Conservation (phyloP, 2,797 vertebrate species). For the Distichodus sexfasciatus region DNA sequence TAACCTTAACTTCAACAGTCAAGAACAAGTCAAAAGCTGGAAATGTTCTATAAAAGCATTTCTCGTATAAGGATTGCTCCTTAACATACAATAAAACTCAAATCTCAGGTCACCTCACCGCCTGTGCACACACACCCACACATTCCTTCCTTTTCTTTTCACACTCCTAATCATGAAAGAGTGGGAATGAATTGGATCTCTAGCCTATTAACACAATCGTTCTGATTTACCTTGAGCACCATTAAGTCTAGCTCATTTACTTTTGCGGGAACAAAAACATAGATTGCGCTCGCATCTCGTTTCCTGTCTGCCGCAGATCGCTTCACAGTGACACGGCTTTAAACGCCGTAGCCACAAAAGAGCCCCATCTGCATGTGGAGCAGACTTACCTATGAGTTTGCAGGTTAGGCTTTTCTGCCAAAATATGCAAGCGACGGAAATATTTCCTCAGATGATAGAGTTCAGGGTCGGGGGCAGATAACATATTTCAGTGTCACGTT, state of each 20-base stretch:
- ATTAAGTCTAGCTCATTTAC: constrained; percentile 31
- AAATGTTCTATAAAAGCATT: too few relatives aligned
- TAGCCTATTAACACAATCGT: constrained; percentile 34
- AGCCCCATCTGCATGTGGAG: constrained; percentile 16
- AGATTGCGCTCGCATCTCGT: constrained; percentile 20
- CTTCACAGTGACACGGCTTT: constrained; percentile 31
- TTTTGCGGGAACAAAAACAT: constrained; percentile 18
- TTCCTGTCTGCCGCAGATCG: constrained; percentile 32
- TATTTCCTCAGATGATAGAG: neutral
- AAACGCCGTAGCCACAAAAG: constrained; percentile 14
- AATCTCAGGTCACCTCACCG: too few relatives aligned
- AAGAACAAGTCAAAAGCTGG: too few relatives aligned
- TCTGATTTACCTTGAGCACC: constrained; percentile 27
- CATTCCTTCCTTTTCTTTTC: neutral
- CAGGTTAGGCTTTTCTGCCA: neutral
- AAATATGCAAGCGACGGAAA: neutral
- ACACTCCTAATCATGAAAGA: neutral
- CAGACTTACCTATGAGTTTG: neutral
- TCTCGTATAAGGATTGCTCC: too few relatives aligned
- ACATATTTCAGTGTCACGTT: neutral
- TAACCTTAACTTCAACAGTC: too few relatives aligned
- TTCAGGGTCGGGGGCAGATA: neutral
- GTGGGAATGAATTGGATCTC: constrained; percentile 8
- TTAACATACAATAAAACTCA: too few relatives aligned
- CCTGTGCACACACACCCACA: neutral